Evolutionary conservation across 2,888 invertebrate genomes (phyloP).

Genomic region (Phyto melanocephala): DNA sequence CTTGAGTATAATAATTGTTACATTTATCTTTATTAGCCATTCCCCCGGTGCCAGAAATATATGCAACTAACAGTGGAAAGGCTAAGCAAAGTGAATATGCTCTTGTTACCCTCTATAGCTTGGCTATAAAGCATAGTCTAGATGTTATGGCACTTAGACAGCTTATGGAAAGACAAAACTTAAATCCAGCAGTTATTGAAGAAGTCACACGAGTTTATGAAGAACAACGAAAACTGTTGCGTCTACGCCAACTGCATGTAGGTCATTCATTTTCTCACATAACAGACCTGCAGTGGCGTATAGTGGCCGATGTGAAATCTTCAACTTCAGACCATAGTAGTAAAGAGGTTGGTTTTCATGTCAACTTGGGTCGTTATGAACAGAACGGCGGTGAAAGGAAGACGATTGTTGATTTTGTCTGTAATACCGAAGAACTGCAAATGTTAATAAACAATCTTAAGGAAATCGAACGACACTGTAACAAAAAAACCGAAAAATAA

Average conservation of each 20-base stretch:
- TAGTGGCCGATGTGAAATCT: constrained; percentile 76
- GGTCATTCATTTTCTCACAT: constrained; percentile 76
- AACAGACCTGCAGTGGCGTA: constrained; percentile 78
- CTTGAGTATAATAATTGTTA: too few relatives aligned
- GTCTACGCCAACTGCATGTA: constrained; percentile 73
- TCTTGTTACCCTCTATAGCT: constrained; percentile 73
- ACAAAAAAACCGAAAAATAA: constrained; percentile 68
- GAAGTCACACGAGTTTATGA: constrained; percentile 75
- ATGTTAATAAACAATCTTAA: constrained; percentile 77
- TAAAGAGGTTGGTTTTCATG: constrained; percentile 74
- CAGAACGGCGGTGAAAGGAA: constrained; percentile 74
- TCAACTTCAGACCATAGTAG: constrained; percentile 74
- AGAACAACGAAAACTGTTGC: constrained; percentile 74
- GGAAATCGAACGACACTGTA: constrained; percentile 78
- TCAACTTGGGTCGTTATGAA: constrained; percentile 76
- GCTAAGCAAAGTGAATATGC: constrained; percentile 78
- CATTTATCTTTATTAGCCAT: too few relatives aligned
- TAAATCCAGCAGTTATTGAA: constrained; percentile 71
- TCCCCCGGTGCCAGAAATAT: constrained; percentile 77
- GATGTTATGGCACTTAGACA: constrained; percentile 72
- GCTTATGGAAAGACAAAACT: constrained; percentile 71
- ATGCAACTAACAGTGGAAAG: constrained; percentile 75
- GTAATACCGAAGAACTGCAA: constrained; percentile 78
- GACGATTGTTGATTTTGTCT: constrained; percentile 76
- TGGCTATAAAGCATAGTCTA: constrained; percentile 75